These are phyloP conservation scores for Cydia fagiglandana DNA, from an alignment of 1,140 invertebrate genomes.

Conservation along the genomic window DNA sequence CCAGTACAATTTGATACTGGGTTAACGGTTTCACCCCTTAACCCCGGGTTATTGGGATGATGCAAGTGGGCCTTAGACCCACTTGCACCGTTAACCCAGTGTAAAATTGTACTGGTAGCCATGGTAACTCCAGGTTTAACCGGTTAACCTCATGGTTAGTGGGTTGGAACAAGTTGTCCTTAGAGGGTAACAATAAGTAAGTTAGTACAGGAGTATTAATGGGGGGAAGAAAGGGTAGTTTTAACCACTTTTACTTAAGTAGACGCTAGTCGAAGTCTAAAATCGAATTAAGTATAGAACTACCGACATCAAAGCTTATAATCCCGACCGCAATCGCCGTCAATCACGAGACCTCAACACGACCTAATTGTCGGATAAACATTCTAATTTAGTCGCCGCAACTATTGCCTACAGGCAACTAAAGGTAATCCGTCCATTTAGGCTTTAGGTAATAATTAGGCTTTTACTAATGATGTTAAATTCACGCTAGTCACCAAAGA, in stretches of 20 bases:
- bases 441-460: neutral
- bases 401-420: neutral
- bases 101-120: too few species aligned
- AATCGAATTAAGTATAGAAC: neutral
- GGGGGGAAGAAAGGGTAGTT: neutral
- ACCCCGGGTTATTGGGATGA: too few species aligned
- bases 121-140: too few species aligned
- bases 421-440: neutral
- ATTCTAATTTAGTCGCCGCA: slow-evolving; percentile 14
- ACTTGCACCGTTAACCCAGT: too few species aligned
- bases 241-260: neutral
- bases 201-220: too few species aligned
- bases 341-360: slow-evolving; percentile 17
- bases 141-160: too few species aligned
- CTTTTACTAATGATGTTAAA: too few species aligned
- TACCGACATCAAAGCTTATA: neutral
- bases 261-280: neutral
- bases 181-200: too few species aligned
- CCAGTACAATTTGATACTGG: too few species aligned
- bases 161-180: too few species aligned
- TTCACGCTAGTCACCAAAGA: neutral
- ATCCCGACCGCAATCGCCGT: neutral
- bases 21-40: too few species aligned
- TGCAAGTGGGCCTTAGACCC: too few species aligned
- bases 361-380: slow-evolving; percentile 14